Conservation (phyloP, 64 coral and sea anemone genomes). For the Stichodactyla mertensii region DNA sequence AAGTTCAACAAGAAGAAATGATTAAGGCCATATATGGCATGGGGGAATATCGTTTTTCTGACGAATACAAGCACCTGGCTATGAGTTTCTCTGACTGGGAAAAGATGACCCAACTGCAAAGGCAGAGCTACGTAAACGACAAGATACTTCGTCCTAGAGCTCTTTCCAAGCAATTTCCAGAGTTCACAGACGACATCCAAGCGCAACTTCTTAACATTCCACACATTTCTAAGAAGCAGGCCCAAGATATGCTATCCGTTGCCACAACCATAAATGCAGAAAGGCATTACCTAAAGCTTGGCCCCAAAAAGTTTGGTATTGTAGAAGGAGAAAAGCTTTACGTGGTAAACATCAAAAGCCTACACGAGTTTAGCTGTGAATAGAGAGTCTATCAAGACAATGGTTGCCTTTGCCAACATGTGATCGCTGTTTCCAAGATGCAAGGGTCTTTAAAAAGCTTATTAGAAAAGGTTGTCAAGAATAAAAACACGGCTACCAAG, state of each 20-base stretch:
- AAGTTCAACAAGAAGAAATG: slow-evolving; percentile 40
- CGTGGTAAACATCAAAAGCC: slow-evolving; percentile 15
- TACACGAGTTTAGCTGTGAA: not conserved
- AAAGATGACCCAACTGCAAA: slow-evolving; percentile 17
- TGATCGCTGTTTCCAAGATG: slow-evolving; percentile 7
- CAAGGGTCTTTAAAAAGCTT: slow-evolving; percentile 18
- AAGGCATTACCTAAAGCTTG: not conserved
- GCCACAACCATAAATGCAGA: not conserved
- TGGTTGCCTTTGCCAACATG: slow-evolving; percentile 32
- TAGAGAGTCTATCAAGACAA: slow-evolving; percentile 11
- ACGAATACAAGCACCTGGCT: not conserved
- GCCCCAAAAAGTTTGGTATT: slow-evolving; percentile 20
- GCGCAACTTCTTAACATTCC: not conserved
- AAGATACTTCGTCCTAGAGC: too few relatives aligned
- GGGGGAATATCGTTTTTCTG: slow-evolving; percentile 29
- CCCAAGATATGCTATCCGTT: not conserved
- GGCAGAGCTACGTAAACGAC: slow-evolving; percentile 1
- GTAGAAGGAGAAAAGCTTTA: slow-evolving; percentile 32
- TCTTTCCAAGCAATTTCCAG: not conserved
- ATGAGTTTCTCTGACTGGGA: slow-evolving; percentile 5
- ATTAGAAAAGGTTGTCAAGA: not conserved
- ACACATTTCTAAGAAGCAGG: not conserved
- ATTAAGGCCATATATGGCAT: slow-evolving; percentile 37
- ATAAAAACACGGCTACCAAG: slow-evolving; percentile 3
- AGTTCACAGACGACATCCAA: slow-evolving; percentile 39